Evolutionary conservation across 1,140 invertebrate genomes (phyloP).

Genomic region (Monomorium pharaonis): DNA sequence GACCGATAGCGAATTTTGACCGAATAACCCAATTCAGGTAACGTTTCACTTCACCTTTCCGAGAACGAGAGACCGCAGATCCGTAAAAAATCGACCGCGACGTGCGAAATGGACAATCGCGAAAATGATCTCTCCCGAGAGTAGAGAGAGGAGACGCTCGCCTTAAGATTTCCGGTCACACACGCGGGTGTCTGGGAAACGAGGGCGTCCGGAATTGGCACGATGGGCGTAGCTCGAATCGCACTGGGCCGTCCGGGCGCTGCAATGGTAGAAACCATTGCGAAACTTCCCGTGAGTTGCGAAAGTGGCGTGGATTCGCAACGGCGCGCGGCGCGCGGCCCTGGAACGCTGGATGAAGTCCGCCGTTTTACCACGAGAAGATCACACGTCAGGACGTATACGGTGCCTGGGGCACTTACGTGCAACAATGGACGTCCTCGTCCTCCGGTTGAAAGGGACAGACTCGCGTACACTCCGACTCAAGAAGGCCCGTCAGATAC

Average conservation of each 20-base stretch:
- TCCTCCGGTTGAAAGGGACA: neutral
- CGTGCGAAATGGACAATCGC: neutral
- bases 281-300: constrained; percentile 62
- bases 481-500: neutral
- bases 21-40: neutral
- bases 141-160: neutral
- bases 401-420: constrained; percentile 22
- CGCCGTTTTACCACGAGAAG: neutral
- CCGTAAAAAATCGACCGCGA: neutral
- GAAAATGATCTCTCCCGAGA: constrained; percentile 9
- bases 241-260: constrained; percentile 1
- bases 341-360: constrained; percentile 16
- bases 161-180: constrained; percentile 55
- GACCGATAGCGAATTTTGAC: neutral
- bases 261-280: constrained; percentile 52
- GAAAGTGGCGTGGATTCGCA: constrained; percentile 49
- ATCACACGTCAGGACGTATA: constrained; percentile 26
- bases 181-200: constrained; percentile 26
- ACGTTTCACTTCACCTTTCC: neutral
- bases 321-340: neutral
- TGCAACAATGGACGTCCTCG: constrained; percentile 32
- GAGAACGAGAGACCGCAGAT: neutral
- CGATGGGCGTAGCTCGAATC: constrained; percentile 46
- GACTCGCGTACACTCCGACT: constrained; percentile 29
- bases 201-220: constrained; percentile 55